A percentile compares a stretch with the other conserved stretches of the same genome.
These are phyloP conservation scores for Mimachlamys varia DNA, from an alignment of 2,888 invertebrate genomes.

Conservation along the genomic window DNA sequence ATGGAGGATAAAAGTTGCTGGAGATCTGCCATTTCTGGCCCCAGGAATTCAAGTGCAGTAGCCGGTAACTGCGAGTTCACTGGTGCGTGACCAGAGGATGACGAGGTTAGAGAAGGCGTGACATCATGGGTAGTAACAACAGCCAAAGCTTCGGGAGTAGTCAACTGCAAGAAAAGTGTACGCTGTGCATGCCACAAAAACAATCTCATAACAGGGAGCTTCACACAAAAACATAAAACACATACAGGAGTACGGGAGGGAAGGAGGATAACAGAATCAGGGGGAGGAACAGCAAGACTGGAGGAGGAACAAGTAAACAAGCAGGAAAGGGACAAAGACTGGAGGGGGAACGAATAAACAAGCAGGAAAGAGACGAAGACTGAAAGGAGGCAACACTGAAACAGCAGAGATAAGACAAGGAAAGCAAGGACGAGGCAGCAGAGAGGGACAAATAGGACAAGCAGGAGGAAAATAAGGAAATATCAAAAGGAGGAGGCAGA, in stretches of 20 bases:
- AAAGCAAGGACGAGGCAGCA: too few species aligned
- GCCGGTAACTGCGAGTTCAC: constrained; percentile 44
- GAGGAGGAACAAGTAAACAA: neutral
- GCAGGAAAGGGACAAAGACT: neutral
- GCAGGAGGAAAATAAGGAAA: too few species aligned
- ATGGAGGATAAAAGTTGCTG: constrained; percentile 82
- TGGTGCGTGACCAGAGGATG: constrained; percentile 49
- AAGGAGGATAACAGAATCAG: too few species aligned
- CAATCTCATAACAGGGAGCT: constrained; percentile 44
- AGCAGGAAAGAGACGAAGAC: neutral
- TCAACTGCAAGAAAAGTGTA: constrained; percentile 55
- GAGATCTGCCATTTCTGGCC: constrained; percentile 82
- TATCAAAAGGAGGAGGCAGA: too few species aligned
- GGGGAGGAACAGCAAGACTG: neutral
- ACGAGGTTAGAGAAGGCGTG: constrained; percentile 40
- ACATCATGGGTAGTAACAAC: constrained; percentile 42
- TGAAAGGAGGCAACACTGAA: neutral
- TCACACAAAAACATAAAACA: constrained; percentile 29
- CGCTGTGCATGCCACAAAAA: constrained; percentile 58
- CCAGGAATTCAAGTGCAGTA: constrained; percentile 79
- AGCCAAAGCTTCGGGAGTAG: constrained; percentile 46
- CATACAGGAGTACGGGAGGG: neutral
- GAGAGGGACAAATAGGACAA: too few species aligned
- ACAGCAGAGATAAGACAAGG: neutral
- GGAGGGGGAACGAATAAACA: neutral